Evolutionary conservation across 1,140 invertebrate genomes (phyloP).

Genomic region (Neelides sp.): DNA sequence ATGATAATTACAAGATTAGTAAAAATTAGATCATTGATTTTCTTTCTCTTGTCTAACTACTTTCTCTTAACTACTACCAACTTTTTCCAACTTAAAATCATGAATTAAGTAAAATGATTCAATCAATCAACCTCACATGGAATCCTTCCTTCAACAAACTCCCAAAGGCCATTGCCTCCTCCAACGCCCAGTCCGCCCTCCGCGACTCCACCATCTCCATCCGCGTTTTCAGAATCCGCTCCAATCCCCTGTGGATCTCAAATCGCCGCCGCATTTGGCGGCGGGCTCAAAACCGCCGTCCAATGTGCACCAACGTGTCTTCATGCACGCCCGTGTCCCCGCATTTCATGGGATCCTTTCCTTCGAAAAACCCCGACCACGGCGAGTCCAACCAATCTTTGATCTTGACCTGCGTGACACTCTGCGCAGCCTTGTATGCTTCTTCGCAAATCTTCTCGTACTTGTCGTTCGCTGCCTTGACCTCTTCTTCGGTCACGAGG

Average conservation of each 20-base stretch:
- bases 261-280: slow-evolving; percentile 91
- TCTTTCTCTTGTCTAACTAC: too few relatives aligned
- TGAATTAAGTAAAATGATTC: too few relatives aligned
- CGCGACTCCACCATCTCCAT: slow-evolving; percentile 85
- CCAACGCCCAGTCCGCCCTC: slow-evolving; percentile 90
- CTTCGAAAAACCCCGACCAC: slow-evolving; percentile 93
- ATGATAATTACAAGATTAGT: not conserved
- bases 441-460: slow-evolving; percentile 97
- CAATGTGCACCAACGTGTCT: slow-evolving; percentile 85
- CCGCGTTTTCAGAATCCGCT: slow-evolving; percentile 69
- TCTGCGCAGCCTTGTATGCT: slow-evolving; percentile 75
- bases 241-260: slow-evolving; percentile 77
- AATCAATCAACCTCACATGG: slow-evolving; percentile 87
- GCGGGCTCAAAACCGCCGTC: slow-evolving; percentile 69
- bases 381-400: slow-evolving; percentile 99
- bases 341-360: slow-evolving; percentile 74
- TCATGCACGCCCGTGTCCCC: slow-evolving; percentile 82
- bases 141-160: slow-evolving; percentile 81
- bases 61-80: too few relatives aligned
- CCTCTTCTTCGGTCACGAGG: slow-evolving; percentile 76
- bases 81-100: too few relatives aligned
- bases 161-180: slow-evolving; percentile 95
- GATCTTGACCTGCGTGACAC: slow-evolving; percentile 91
- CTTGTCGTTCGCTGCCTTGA: slow-evolving; percentile 76
- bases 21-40: too few relatives aligned